Conservation (phyloP, 2,113 vertebrate species). For the Sminthopsis crassicaudata region DNA sequence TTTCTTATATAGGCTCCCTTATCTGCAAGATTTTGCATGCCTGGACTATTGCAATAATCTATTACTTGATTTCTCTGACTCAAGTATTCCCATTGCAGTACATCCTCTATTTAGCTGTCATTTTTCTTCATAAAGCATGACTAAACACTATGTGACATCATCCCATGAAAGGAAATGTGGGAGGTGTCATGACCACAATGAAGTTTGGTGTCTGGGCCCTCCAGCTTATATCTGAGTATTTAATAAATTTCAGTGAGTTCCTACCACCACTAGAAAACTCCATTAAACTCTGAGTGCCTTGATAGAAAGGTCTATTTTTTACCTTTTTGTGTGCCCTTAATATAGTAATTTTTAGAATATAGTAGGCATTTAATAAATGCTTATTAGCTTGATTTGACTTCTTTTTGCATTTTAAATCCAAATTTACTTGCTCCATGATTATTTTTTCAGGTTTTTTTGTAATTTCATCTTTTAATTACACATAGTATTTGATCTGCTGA, state of each 20-base stretch:
- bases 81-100: background rate
- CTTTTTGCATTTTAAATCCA: background rate
- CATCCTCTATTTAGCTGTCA: background rate
- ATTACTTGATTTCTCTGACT: background rate
- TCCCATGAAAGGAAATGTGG: too few relatives aligned
- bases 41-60: background rate
- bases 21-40: background rate
- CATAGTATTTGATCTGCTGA: background rate
- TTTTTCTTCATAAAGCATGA: background rate
- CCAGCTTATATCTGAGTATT: background rate
- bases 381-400: too few relatives aligned
- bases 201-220: too few relatives aligned
- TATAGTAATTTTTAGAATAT: background rate
- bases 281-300: background rate
- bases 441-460: background rate
- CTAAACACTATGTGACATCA: background rate
- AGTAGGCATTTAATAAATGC: background rate
- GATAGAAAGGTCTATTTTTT: background rate
- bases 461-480: background rate
- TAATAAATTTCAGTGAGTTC: background rate
- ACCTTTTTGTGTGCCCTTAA: background rate
- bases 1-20: background rate
- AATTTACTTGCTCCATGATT: background rate
- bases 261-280: background rate
- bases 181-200: too few relatives aligned